Percentiles rank a stretch among this genome's conserved stretches.
phyloP scores from a whole-genome alignment of 92 coral and sea anemone genomes.

The Montipora capitata region DNA sequence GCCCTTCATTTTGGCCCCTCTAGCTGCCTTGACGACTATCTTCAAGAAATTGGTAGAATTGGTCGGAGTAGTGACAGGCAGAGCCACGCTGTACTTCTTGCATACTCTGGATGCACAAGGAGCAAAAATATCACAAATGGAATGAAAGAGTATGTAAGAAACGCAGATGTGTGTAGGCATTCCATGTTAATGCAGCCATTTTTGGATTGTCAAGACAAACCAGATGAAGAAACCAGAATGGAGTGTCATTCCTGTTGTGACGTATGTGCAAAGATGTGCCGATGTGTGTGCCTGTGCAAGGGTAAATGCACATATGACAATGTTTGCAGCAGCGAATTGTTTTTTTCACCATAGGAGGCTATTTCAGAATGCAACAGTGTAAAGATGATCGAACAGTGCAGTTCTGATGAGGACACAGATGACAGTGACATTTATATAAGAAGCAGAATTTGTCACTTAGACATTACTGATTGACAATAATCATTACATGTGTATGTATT shows the following conservation, averaged over 20 bases:
- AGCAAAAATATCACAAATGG: constrained; percentile 25
- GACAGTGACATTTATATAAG: constrained; percentile 35
- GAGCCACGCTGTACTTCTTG: constrained; percentile 23
- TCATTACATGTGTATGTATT: constrained; percentile 28
- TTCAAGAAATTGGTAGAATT: constrained; percentile 63
- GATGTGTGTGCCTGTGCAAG: not conserved
- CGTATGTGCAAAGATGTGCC: not conserved
- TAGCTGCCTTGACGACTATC: constrained; percentile 34
- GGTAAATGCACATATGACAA: not conserved
- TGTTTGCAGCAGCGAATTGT: not conserved
- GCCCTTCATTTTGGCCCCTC: constrained; percentile 62
- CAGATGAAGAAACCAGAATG: not conserved
- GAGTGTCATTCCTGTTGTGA: not conserved
- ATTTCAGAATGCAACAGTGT: not conserved
- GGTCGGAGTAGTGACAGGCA: constrained; percentile 4
- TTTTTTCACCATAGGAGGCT: not conserved
- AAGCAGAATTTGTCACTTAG: constrained; percentile 35
- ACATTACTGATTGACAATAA: constrained; percentile 54
- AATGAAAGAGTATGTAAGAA: constrained; percentile 43
- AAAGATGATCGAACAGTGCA: constrained; percentile 7
- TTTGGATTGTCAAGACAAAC: not conserved
- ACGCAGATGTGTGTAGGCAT: not conserved
- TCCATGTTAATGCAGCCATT: not conserved
- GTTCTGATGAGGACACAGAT: constrained; percentile 24
- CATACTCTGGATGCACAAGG: constrained; percentile 42